phyloP scores from a whole-genome alignment of 2,888 invertebrate genomes.

The Drosophila peninsularis region DNA sequence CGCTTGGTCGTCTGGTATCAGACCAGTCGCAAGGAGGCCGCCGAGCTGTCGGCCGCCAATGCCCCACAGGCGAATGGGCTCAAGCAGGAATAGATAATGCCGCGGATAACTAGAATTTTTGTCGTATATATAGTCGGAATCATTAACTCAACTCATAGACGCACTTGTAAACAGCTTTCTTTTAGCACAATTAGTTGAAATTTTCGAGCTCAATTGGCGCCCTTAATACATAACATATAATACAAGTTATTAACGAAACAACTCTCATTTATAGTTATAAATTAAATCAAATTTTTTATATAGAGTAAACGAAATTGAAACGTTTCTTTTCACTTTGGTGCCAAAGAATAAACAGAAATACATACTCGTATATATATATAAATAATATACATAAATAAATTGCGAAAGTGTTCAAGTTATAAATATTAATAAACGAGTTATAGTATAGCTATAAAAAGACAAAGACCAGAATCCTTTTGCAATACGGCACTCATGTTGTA shows the following conservation, averaged over 20 bases:
- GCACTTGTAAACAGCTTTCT: constrained; percentile 73
- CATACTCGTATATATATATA: constrained; percentile 50
- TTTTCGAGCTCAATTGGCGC: constrained; percentile 42
- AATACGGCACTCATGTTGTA: constrained; percentile 41
- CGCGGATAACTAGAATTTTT: constrained; percentile 9
- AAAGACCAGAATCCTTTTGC: constrained; percentile 48
- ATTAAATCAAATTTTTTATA: constrained; percentile 46
- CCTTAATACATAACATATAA: constrained; percentile 21
- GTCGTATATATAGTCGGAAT: constrained; percentile 39
- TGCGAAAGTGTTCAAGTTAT: constrained; percentile 65
- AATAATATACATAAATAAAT: constrained; percentile 45
- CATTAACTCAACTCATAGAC: constrained; percentile 42
- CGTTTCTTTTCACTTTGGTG: constrained; percentile 70
- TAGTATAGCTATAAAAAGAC: constrained; percentile 58
- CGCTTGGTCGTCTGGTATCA: constrained; percentile 93
- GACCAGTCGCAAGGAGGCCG: constrained; percentile 87
- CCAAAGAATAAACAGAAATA: constrained; percentile 52
- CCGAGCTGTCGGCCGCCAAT: constrained; percentile 85
- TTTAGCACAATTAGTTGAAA: constrained; percentile 62
- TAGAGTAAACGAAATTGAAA: constrained; percentile 57
- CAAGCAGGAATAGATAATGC: constrained; percentile 86
- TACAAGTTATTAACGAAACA: constrained; percentile 19
- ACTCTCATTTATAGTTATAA: constrained; percentile 49
- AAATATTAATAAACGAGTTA: constrained; percentile 54
- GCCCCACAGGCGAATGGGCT: constrained; percentile 87